Conservation (phyloP, 2,888 invertebrate genomes). For the Hemicrepidius hirtus region DNA sequence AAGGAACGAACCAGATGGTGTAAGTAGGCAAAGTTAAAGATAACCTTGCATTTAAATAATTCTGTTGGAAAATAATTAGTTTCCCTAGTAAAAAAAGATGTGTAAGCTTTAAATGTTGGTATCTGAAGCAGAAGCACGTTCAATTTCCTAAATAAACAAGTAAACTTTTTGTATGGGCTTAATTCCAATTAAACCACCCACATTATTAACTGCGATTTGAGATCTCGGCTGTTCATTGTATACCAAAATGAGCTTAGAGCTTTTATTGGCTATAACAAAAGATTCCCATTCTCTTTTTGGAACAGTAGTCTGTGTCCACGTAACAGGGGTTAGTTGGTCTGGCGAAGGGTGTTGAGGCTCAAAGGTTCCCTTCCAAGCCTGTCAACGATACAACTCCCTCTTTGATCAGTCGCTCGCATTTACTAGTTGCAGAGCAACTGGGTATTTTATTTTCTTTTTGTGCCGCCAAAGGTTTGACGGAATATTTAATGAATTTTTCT, state of each 20-base stretch:
- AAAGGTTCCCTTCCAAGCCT: conserved; percentile 20
- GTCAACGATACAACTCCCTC: conserved; percentile 26
- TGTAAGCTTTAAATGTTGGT: too few relatives aligned
- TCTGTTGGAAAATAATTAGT: neutral
- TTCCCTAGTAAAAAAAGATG: neutral
- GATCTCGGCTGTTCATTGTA: conserved; percentile 1
- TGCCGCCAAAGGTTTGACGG: conserved; percentile 25
- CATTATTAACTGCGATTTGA: neutral
- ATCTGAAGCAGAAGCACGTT: too few relatives aligned
- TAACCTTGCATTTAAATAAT: neutral
- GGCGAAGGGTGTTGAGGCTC: neutral
- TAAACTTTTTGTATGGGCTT: neutral
- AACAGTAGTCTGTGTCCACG: conserved; percentile 4
- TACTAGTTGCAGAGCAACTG: conserved; percentile 24
- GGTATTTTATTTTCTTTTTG: conserved; percentile 39
- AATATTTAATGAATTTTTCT: conserved; percentile 43
- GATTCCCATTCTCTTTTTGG: conserved; percentile 8
- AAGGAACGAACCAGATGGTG: conserved; percentile 18
- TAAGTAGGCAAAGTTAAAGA: neutral
- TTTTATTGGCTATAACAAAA: conserved; percentile 11
- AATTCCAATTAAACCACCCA: conserved; percentile 11
- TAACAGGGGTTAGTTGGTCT: conserved; percentile 2
- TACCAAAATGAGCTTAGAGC: conserved; percentile 19
- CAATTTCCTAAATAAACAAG: too few relatives aligned
- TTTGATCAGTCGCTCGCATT: conserved; percentile 36